A percentile compares a stretch with the other conserved stretches of the same genome.
phyloP scores from a whole-genome alignment of 1,140 invertebrate genomes.

The Heliothis subflexa region DNA sequence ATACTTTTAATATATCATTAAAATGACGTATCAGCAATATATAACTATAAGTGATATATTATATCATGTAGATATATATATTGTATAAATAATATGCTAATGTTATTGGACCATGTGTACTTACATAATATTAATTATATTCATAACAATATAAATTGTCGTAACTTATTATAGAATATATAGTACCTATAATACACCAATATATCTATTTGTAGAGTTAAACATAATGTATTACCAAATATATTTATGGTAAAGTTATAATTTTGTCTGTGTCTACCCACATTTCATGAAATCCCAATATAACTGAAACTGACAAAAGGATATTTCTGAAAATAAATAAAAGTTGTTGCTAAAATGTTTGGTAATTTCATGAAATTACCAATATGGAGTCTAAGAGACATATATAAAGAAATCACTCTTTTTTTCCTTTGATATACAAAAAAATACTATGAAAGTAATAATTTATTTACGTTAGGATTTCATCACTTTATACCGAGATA shows the following conservation, averaged over 20 bases:
- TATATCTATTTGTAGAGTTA: slow-evolving; percentile 23
- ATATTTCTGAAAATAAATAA: no score
- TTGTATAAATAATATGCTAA: slow-evolving; percentile 36
- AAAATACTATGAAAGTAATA: neutral
- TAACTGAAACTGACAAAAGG: neutral
- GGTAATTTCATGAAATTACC: neutral
- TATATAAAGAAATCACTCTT: neutral
- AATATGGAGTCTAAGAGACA: neutral
- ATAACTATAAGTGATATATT: slow-evolving; percentile 49
- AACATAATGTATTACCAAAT: slow-evolving; percentile 6
- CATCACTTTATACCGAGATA: neutral
- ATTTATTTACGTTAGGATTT: neutral
- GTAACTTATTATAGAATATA: slow-evolving; percentile 26
- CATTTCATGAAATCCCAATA: neutral
- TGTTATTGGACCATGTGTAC: slow-evolving; percentile 42
- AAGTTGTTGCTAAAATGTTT: neutral
- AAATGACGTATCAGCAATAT: slow-evolving; percentile 59
- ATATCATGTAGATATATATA: slow-evolving; percentile 29
- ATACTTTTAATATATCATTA: slow-evolving; percentile 49
- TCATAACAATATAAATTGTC: slow-evolving; percentile 1
- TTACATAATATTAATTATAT: slow-evolving; percentile 24
- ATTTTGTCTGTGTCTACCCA: neutral
- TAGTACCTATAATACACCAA: slow-evolving; percentile 38
- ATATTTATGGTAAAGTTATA: neutral
- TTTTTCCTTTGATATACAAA: neutral